phyloP scores from a whole-genome alignment of 2,113 vertebrate genomes.

The Uropsilus gracilis region DNA sequence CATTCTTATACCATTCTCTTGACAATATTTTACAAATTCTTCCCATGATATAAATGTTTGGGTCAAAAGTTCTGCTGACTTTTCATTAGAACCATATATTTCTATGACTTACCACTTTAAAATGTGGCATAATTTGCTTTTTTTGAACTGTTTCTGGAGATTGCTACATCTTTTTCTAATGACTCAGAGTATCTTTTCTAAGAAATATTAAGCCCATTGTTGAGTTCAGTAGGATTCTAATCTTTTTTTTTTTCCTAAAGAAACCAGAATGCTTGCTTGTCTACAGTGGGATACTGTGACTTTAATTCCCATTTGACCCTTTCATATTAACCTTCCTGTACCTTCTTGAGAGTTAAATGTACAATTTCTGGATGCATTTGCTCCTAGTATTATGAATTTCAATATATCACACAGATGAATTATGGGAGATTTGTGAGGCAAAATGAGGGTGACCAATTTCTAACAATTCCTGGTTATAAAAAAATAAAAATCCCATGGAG shows the following conservation, averaged over 20 bases:
- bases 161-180: neutral
- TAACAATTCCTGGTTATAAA: neutral
- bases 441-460: neutral
- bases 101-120: neutral
- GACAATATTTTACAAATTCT: neutral
- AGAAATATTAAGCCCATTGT: neutral
- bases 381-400: neutral
- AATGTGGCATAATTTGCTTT: neutral
- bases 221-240: neutral
- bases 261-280: neutral
- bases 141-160: neutral
- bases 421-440: neutral
- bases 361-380: neutral
- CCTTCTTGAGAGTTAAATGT: neutral
- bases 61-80: neutral
- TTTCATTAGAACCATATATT: neutral
- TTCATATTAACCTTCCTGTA: neutral
- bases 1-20: neutral
- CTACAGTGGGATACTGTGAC: neutral
- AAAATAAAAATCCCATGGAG: neutral
- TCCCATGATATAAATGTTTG: neutral
- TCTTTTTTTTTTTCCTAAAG: neutral
- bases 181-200: neutral
- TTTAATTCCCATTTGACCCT: neutral
- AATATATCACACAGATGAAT: neutral